A percentile compares a stretch with the other conserved stretches of the same genome.
Evolutionary conservation across 2,888 invertebrate species (phyloP).

Genomic region (Andricus quercusramuli): DNA sequence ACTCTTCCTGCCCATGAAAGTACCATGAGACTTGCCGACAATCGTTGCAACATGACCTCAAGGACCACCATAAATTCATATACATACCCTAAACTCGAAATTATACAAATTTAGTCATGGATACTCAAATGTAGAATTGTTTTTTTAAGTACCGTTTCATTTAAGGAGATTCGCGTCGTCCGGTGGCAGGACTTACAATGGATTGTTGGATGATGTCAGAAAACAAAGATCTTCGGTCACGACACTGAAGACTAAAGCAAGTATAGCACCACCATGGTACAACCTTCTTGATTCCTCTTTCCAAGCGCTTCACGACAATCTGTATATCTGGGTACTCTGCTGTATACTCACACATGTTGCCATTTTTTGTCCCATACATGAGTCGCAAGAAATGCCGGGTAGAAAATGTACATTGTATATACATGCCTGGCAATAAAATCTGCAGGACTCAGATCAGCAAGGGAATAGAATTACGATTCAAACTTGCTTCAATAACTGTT

Average conservation of each 20-base stretch:
- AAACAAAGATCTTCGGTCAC: constrained; percentile 30
- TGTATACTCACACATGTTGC: neutral
- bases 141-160: neutral
- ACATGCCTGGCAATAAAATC: constrained; percentile 3
- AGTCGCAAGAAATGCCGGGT: neutral
- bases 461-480: neutral
- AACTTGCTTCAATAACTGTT: neutral
- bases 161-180: constrained; percentile 17
- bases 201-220: constrained; percentile 30
- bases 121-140: constrained; percentile 5
- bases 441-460: neutral
- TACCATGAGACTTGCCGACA: constrained; percentile 11
- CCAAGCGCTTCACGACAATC: constrained; percentile 27
- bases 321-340: neutral
- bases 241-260: constrained; percentile 23
- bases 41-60: constrained; percentile 15
- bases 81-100: neutral
- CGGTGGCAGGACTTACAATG: constrained; percentile 26
- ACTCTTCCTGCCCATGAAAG: neutral
- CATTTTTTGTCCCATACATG: neutral
- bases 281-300: constrained; percentile 13
- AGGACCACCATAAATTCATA: constrained; percentile 14
- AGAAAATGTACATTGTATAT: constrained; percentile 10
- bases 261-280: constrained; percentile 14
- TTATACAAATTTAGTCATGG: neutral